These are phyloP conservation scores for Florisuga fusca DNA, from an alignment of 2,797 vertebrate species.

Conservation along the genomic window DNA sequence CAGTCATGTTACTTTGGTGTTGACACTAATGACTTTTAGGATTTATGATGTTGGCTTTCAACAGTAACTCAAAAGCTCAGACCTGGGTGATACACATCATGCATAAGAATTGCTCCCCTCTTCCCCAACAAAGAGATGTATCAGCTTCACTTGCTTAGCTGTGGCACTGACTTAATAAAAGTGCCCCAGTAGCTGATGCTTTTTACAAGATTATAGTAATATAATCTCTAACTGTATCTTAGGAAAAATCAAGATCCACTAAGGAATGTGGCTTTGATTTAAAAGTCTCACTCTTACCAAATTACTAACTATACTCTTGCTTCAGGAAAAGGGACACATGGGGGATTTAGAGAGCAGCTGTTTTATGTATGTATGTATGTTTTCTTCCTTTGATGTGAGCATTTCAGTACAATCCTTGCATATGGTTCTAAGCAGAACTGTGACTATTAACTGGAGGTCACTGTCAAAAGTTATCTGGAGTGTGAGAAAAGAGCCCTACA, in stretches of 20 bases:
- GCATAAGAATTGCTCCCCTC: neutral
- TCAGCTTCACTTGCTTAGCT: neutral
- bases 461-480: neutral
- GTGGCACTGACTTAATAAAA: neutral
- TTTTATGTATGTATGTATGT: neutral
- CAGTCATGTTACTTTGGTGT: neutral
- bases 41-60: constrained; percentile 17
- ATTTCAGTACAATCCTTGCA: neutral
- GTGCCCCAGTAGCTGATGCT: too few relatives aligned
- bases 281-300: neutral
- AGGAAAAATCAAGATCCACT: neutral
- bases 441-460: neutral
- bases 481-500: neutral
- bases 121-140: neutral
- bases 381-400: neutral
- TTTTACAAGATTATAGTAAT: neutral
- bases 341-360: neutral
- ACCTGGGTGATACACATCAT: neutral
- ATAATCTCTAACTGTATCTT: neutral
- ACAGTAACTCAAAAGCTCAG: neutral
- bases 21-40: neutral
- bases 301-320: neutral
- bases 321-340: neutral
- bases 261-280: neutral
- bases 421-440: neutral